Percentiles rank a stretch among this genome's conserved stretches.
phyloP scores from a whole-genome alignment of 2,113 vertebrate genomes.

The Passer domesticus region DNA sequence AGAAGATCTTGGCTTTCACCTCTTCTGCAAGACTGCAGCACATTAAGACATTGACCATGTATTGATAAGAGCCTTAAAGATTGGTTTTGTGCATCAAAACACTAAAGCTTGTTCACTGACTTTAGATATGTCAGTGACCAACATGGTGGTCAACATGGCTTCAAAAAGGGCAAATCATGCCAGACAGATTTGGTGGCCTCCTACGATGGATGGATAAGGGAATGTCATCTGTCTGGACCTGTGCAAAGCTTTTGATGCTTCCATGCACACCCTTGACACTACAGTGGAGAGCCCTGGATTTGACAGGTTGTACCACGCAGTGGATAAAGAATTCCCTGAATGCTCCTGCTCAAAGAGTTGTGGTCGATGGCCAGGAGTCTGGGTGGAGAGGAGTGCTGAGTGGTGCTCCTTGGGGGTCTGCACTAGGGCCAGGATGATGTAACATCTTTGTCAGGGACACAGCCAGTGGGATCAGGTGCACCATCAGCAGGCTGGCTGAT shows the following conservation, averaged over 20 bases:
- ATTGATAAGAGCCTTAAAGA: not conserved
- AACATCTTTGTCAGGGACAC: not conserved
- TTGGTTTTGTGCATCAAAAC: not conserved
- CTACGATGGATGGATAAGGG: rapidly evolving
- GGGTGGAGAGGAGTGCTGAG: not conserved
- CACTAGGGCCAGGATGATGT: rapidly evolving
- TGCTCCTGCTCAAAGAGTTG: not conserved
- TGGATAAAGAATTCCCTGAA: not conserved
- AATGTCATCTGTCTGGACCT: not conserved
- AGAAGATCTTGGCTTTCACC: not conserved
- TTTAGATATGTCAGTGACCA: not conserved
- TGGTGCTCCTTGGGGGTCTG: not conserved
- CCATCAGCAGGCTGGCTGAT: not conserved
- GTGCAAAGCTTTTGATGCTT: not conserved
- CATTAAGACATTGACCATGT: not conserved
- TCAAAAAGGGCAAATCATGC: not conserved
- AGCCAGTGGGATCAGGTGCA: not conserved
- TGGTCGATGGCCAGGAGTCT: not conserved
- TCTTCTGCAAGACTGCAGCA: not conserved
- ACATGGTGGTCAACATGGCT: not conserved
- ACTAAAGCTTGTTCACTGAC: not conserved
- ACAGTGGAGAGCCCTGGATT: not conserved
- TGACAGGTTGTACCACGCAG: not conserved
- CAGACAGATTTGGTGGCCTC: not conserved
- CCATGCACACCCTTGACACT: not conserved